Evolutionary conservation across 2,797 vertebrate species (phyloP), one percentile per base, ranked within the genome.

Genomic region (Coregonus ussuriensis): DNA sequence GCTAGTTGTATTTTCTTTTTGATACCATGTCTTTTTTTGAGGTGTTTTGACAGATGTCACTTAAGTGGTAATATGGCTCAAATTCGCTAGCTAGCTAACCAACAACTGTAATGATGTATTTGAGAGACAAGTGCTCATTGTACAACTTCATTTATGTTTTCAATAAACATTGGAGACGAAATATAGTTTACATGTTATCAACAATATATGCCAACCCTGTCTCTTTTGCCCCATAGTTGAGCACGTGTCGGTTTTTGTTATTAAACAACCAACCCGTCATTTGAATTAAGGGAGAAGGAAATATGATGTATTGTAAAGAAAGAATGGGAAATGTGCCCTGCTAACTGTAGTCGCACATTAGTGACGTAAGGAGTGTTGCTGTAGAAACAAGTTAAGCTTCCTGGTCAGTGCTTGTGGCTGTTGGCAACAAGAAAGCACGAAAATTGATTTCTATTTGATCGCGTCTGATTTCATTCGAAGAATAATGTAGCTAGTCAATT

Each of bases 291-390:
- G n/a, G 62, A 13, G 29, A 3, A 65, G 21, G 21, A 29, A 29
- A 65, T n/a, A 25, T 63, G 21, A 63, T 63, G n/a, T 63, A 9
- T n/a, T 6, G 15, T 68, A 16, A 6, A 37, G 7, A 63, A 25
- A 11, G 3, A 6, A 25, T 63, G 59, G 21, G 25, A 63, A 25
- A 18, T 13, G 21, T 13, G 47, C 47, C 6, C 70, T 15, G 16
- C 33, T 15, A 31, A 14, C 37, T 21, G 13, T 52, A 29, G 83
- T 77, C 85, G 85, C 82, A 70, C 1, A 1, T 0, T 79, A 78
- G 82, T 87, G 85, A 87, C 82, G 85, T 37, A 54, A 1, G 1
- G 0, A 6, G 59, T 63, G 18, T 71, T 71, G 47, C 70, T 51
- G 70, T 71, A 52, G 70, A 71, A 71, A 71, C 70, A 6, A 14